Evolutionary conservation across 2,888 invertebrate species (phyloP).

Genomic region (Tiphia femorata): DNA sequence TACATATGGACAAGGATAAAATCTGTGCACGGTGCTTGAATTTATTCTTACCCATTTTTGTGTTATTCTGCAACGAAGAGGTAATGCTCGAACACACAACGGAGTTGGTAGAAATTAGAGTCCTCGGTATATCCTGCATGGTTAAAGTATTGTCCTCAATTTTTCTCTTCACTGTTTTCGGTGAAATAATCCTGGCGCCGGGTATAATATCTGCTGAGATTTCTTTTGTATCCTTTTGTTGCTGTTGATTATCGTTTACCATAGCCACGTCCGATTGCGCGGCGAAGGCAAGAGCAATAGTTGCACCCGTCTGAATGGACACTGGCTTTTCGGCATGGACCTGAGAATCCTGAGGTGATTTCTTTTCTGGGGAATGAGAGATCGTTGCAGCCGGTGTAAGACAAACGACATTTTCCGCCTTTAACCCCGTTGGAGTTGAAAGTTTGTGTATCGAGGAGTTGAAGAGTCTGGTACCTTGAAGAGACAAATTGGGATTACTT

Average conservation of each 20-base stretch:
- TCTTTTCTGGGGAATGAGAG: slow-evolving; percentile 48
- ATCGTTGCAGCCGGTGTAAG: slow-evolving; percentile 44
- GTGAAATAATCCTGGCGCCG: slow-evolving; percentile 55
- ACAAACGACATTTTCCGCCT: slow-evolving; percentile 59
- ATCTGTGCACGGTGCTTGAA: not conserved
- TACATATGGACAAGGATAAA: no score
- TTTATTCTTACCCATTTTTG: slow-evolving; percentile 60
- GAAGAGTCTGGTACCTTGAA: slow-evolving; percentile 59
- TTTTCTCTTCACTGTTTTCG: slow-evolving; percentile 64
- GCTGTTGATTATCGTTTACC: slow-evolving; percentile 42
- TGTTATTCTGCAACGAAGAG: slow-evolving; percentile 51
- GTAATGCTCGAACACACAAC: slow-evolving; percentile 43
- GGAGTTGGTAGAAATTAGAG: slow-evolving; percentile 43
- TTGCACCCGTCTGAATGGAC: slow-evolving; percentile 52
- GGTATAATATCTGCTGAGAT: slow-evolving; percentile 45
- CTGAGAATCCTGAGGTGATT: slow-evolving; percentile 40
- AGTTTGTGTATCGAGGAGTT: slow-evolving; percentile 62
- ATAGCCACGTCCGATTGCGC: slow-evolving; percentile 48
- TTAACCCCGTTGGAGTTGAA: slow-evolving; percentile 42
- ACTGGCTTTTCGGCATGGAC: slow-evolving; percentile 48
- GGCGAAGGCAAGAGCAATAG: slow-evolving; percentile 61
- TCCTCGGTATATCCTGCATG: slow-evolving; percentile 40
- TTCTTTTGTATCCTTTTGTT: slow-evolving; percentile 54
- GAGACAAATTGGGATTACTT: slow-evolving; percentile 60
- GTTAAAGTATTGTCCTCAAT: slow-evolving; percentile 48